Evolutionary conservation across 2,888 invertebrate species (phyloP).

Genomic region (Lydus trimaculatus): DNA sequence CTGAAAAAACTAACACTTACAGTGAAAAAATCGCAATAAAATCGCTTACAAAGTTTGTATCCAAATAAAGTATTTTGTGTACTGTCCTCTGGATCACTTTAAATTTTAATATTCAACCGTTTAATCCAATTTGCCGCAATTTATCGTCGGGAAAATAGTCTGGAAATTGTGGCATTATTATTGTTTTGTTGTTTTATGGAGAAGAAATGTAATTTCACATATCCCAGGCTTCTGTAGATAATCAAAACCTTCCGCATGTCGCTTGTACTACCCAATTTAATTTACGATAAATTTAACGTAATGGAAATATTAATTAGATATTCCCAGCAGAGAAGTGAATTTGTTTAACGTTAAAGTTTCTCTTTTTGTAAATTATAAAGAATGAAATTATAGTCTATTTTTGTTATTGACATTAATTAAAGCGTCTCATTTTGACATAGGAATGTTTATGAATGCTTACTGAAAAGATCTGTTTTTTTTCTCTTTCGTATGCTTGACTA

Average conservation of each 20-base stretch:
- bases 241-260: background rate
- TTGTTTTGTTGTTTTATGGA: background rate
- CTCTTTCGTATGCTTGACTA: background rate
- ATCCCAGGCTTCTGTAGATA: background rate
- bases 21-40: too few species aligned
- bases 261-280: background rate
- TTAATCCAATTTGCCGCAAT: conserved; percentile 2
- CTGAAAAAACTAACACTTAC: too few species aligned
- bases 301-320: background rate
- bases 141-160: background rate
- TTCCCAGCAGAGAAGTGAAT: background rate
- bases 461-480: conserved; percentile 1
- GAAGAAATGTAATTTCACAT: conserved; percentile 10
- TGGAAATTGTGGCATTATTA: background rate
- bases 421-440: background rate
- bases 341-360: too few species aligned
- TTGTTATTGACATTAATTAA: background rate
- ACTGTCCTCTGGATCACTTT: background rate
- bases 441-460: background rate
- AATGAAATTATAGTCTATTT: too few species aligned
- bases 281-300: background rate
- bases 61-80: background rate
- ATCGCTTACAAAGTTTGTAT: too few species aligned
- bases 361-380: too few species aligned
- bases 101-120: background rate